Base-by-base conservation (phyloP, 2,113 vertebrate genomes). In the Hydrolagus affinis region DNA sequence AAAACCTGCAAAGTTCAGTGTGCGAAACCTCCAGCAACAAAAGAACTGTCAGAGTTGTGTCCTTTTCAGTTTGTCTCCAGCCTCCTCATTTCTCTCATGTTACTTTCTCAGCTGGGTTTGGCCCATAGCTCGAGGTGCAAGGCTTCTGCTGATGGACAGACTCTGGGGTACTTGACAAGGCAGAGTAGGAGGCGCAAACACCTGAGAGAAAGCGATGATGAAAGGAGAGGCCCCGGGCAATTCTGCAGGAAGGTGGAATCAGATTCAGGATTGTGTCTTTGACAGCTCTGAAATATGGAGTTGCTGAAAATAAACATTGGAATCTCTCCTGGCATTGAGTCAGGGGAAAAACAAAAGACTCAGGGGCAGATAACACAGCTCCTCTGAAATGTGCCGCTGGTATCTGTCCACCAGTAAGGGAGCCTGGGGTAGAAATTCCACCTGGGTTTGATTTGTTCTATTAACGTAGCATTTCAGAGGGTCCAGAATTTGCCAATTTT, bases 151-250 rank as follows among this genome's bases (percentile, higher is more conserved):
- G 78, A 83, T 10, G 62, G 78, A 83, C 78, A 83, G 78, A 62
- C 78, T 60, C 78, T 3, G 60, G 60, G 66, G 78, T 30, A 60
- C 62, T 19, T 15, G 78, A 64, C 17, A 60, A 62, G n/a, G 59
- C 76, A 28, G 59, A 32, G 60, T 60, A 83, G 25, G 64, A 30
- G 25, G 25, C 30, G 60, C 23, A 15, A 83, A 66, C 78, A 83
- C 78, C 78, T 78, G 76, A 78, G 76, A 78, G 76, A 78, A 30
- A 78, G 76, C 44, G 15, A 78, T 62, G 76, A 78, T 78, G 76
- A 78, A 78, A 78, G 57, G 44, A 62, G 60, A 78, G 44, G 57
- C 76, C 19, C 62, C 66, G 32, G 62, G 8, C 78, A 3, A 4
- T 44, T 44, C 28, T 28, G 78, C 62, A 32, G 60, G 21, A 62